Conservation (phyloP, 1,140 invertebrate species). For the Aphis gossypii region DNA sequence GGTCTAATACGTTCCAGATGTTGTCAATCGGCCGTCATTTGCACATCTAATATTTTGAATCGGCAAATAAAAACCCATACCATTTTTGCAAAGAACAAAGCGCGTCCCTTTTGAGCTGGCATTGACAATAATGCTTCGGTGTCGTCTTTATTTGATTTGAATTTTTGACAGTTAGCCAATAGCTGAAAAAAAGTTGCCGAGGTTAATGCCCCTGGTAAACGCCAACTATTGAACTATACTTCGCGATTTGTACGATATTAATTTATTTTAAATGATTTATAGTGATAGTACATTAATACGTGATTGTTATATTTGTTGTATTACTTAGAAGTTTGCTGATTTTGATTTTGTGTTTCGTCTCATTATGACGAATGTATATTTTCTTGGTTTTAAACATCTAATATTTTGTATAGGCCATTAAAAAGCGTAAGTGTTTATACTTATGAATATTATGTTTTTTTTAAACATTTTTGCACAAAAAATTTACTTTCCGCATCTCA, state of each 20-base stretch:
- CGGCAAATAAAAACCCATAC: background rate
- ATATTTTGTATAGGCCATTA: background rate
- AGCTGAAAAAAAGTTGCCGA: background rate
- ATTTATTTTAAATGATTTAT: background rate
- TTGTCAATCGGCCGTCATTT: background rate
- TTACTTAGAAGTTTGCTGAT: background rate
- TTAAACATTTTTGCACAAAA: background rate
- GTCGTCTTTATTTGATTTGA: background rate
- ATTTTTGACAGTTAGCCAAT: background rate
- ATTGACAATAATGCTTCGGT: background rate
- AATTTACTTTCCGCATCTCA: background rate
- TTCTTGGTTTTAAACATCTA: background rate
- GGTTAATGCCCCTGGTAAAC: conserved; percentile 6
- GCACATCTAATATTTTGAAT: background rate
- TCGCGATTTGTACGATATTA: background rate
- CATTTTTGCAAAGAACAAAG: background rate
- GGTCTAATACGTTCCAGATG: background rate
- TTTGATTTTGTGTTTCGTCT: background rate
- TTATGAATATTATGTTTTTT: background rate
- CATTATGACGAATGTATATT: background rate
- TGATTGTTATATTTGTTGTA: background rate
- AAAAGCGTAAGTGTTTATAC: background rate
- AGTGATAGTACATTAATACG: background rate
- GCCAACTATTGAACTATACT: conserved; percentile 6
- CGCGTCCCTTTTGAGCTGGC: background rate